Evolutionary conservation across 1,140 invertebrate species (phyloP), one percentile per base, ranked within the genome.

Genomic region (Aphaenogaster floridana): DNA sequence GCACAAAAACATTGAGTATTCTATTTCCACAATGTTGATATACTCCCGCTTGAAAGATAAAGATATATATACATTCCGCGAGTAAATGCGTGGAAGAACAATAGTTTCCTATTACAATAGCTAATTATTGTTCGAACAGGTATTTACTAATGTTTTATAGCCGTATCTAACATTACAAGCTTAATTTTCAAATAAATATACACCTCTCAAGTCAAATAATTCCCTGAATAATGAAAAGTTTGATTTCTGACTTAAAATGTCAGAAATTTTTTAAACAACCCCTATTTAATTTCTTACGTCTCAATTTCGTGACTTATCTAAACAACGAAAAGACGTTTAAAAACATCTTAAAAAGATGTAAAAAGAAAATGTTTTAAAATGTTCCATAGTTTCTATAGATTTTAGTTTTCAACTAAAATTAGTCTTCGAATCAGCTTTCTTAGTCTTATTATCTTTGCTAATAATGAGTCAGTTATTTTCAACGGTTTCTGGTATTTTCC

Each of bases 81-180:
- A 61, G 39, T 59, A 48, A 83, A 59, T 59, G 11, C 13, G 36
- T 52, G 8, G 28, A 59, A 36, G 52, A 59, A 83, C 52, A 83
- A 83, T 83, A 48, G 39, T 48, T 72, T 83, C 68, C 42, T 36
- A 36, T 71, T 72, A 83, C 17, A 61, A 83, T 17, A 48, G 45
- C 8, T 57, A 71, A 72, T 39, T 6, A 59, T 59, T 74, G 50
- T 72, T 59, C 9, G 13, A 48, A 21, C 50, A 48, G 28, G 15
- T 28, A 36, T 72, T 72, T 72, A 59, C 11, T 48, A 28, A 5
- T 17, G 15, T 72, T 57, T 59, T 69, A 48, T 74, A 74, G 36
- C 42, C 28, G 7, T 72, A 42, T 8, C 39, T 71, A 72, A 59
- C 15, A 36, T 6, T 57, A 71, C 21, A 66, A 52, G 17, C 45